These are phyloP conservation scores for Cheilosia variabilis DNA, from an alignment of 2,888 invertebrate species.

Conservation along the genomic window DNA sequence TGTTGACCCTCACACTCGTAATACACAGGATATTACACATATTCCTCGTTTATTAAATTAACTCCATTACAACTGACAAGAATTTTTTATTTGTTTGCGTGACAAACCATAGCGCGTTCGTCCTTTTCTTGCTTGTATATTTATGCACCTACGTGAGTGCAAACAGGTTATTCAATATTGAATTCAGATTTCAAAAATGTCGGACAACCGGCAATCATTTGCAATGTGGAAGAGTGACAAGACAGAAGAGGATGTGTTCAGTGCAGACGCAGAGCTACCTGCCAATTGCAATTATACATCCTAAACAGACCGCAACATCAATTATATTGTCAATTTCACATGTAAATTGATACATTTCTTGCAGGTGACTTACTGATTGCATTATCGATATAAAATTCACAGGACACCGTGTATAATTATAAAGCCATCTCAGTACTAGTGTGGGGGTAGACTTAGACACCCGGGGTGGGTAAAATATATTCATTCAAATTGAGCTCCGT, in stretches of 20 bases:
- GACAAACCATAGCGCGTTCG: constrained; percentile 39
- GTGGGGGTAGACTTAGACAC: constrained; percentile 22
- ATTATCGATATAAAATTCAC: constrained; percentile 55
- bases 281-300: constrained; percentile 43
- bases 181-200: constrained; percentile 19
- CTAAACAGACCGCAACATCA: constrained; percentile 55
- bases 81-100: constrained; percentile 55
- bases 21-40: constrained; percentile 68
- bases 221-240: not conserved
- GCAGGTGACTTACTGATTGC: constrained; percentile 74
- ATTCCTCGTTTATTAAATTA: constrained; percentile 72
- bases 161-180: constrained; percentile 4
- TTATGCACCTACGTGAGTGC: not conserved
- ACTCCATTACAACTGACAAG: constrained; percentile 66
- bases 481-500: constrained; percentile 59
- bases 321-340: constrained; percentile 70
- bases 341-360: constrained; percentile 68
- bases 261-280: not conserved
- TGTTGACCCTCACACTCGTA: constrained; percentile 58
- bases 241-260: constrained; percentile 2
- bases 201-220: constrained; percentile 33
- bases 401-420: constrained; percentile 66
- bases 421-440: constrained; percentile 59
- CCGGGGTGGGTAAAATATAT: too few relatives aligned
- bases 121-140: too few relatives aligned